phyloP scores from a whole-genome alignment of 2,888 invertebrate genomes.

The Tenodera sinensis region DNA sequence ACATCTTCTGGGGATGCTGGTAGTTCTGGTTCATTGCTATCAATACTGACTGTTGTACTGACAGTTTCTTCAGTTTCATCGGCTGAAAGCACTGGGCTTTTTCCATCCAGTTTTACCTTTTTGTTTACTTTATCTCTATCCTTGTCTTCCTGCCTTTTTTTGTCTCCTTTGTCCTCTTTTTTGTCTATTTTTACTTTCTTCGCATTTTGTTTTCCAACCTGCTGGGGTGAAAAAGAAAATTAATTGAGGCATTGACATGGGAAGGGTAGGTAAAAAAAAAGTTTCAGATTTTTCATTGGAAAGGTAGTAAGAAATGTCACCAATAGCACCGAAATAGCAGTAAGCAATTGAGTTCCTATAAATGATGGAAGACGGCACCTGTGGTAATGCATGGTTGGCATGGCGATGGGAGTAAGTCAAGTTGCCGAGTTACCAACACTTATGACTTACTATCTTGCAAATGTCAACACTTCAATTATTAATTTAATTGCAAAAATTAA shows the following conservation, averaged over 20 bases:
- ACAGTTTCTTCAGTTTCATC: background rate
- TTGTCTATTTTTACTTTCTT: background rate
- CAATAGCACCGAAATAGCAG: too few species aligned
- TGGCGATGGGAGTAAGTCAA: too few species aligned
- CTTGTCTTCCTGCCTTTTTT: background rate
- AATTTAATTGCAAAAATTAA: too few species aligned
- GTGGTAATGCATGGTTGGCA: too few species aligned
- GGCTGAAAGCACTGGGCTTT: background rate
- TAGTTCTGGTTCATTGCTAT: background rate
- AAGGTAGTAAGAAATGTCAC: too few species aligned
- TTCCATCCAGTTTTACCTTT: background rate
- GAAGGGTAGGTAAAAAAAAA: too few species aligned
- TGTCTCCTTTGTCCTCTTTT: background rate
- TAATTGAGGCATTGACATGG: too few species aligned
- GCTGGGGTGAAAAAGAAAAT: background rate
- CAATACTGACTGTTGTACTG: background rate
- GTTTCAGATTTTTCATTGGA: too few species aligned
- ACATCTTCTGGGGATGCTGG: slow-evolving; percentile 43
- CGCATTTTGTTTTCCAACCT: background rate
- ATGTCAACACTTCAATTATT: background rate
- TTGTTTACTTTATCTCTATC: background rate
- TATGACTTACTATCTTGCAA: too few species aligned
- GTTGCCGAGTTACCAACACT: too few species aligned
- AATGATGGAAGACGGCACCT: too few species aligned
- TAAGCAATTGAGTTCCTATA: too few species aligned